Evolutionary conservation across 2,113 vertebrate species (phyloP).

Genomic region (pig (Sus scrofa)): T2T-Sscrofa CM000817.6:17587001-17587500

Average conservation of each 20-base stretch:
- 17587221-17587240: too few species aligned
- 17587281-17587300: neutral
- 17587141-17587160: too few species aligned
- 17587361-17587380: neutral
- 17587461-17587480: neutral
- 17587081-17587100: too few species aligned
- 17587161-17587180: too few species aligned
- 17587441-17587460: neutral
- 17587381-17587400: neutral
- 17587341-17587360: neutral
- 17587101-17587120: too few species aligned
- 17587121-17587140: too few species aligned
- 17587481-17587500: neutral
- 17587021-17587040: too few species aligned
- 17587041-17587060: too few species aligned
- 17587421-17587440: neutral
- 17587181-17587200: too few species aligned
- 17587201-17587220: too few species aligned
- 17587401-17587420: neutral
- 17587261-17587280: neutral
- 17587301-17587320: neutral
- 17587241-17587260: neutral
- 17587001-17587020: too few species aligned
- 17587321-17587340: conserved; percentile 1
- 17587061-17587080: too few species aligned